Base-by-base conservation (phyloP, 2,888 invertebrate species). In the Eupithecia abbreviata region DNA sequence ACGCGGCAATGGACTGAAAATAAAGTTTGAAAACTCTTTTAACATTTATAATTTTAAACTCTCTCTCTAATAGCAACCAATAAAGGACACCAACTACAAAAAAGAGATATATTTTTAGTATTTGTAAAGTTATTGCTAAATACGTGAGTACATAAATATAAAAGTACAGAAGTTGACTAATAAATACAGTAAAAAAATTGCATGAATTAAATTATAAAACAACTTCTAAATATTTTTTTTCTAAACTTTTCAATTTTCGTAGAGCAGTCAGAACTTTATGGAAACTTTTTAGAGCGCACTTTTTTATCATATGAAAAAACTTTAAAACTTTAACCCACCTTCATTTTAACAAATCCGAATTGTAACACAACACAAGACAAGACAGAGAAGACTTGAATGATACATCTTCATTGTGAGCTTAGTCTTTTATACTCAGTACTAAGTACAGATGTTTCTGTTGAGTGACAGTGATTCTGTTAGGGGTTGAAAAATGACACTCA, bases 401-500 rank as follows among this genome's bases (percentile, higher is more conserved):
- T 87, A 85, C 86, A 81, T 77, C 80, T 83, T 83, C 71, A 67
- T 79, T 76, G 77, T 76, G 83, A 82, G 66, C 42, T 71, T 30
- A 73, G 84, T 83, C 90, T 94, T 94, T 89, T 93, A 94, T 93
- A 94, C 87, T 76, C 71, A n/a, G 45, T 47, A 49, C 43, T 62
- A 73, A 75, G 80, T 68, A 71, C 66, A 42, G 5, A 30, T 30
- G 30, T 30, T 30, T 30, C 30, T 30, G 30, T 30, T 30, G 30
- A 30, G 30, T 30, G 30, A 30, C 30, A 30, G 30, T 30, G 30
- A 42, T 49, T 81, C 82, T 90, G 41, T 9, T 41, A 89, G 92
- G 93, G 93, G 92, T 81, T 93, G 92, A 93, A 90, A 90, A 88
- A 94, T 93, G 83, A 70, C 66, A 43, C 84, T 89, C 91, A 92